A percentile compares a stretch with the other conserved stretches of the same genome.
phyloP scores from a whole-genome alignment of 2,113 vertebrate species.

The Callaeas wilsoni region DNA sequence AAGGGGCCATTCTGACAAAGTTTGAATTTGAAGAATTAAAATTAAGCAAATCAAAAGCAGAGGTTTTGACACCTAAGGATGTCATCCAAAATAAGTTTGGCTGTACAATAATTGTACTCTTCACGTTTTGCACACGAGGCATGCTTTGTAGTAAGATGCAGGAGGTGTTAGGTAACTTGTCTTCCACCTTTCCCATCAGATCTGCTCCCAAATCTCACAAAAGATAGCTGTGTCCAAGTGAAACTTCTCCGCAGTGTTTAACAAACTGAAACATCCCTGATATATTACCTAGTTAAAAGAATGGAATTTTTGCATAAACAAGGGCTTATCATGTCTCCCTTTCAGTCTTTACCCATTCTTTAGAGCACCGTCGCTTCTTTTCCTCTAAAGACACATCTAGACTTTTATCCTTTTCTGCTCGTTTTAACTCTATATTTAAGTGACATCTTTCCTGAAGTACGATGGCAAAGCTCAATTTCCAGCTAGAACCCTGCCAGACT shows the following conservation, averaged over 20 bases:
- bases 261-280: background rate
- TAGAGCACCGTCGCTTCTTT: background rate
- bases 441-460: background rate
- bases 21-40: background rate
- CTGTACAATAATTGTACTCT: background rate
- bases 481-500: background rate
- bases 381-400: background rate
- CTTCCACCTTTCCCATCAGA: background rate
- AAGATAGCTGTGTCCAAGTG: background rate
- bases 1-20: background rate
- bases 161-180: background rate
- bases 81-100: background rate
- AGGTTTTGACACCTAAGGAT: background rate
- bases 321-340: background rate
- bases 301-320: constrained; percentile 6
- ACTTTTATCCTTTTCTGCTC: background rate
- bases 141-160: background rate
- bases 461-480: background rate
- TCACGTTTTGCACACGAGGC: background rate
- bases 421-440: background rate
- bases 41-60: background rate
- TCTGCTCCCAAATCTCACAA: background rate
- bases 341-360: background rate
- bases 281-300: background rate
- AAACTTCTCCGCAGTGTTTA: background rate